A percentile compares a stretch with the other conserved stretches of the same genome.
These are phyloP conservation scores for Phallusia fumigata DNA, from an alignment of 23 tunicate species.

Conservation along the genomic window DNA sequence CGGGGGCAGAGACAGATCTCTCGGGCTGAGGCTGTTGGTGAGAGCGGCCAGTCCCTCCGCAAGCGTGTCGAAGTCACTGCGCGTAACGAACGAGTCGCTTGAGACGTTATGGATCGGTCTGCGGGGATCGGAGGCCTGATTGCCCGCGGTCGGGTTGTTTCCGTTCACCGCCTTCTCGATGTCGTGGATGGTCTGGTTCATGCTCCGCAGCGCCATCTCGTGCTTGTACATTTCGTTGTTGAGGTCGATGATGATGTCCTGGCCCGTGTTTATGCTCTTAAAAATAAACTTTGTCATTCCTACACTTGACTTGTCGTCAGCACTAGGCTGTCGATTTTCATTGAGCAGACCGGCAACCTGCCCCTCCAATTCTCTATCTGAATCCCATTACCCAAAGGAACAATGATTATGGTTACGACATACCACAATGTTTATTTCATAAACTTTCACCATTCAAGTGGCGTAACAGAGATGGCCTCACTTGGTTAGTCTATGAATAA, in stretches of 20 bases:
- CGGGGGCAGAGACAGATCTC: background rate
- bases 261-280: conserved; percentile 23
- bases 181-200: conserved; percentile 27
- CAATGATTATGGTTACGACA: too few relatives aligned
- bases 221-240: conserved; percentile 33
- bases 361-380: too few relatives aligned
- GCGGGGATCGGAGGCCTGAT: background rate
- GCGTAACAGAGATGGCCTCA: too few relatives aligned
- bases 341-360: too few relatives aligned
- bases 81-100: conserved; percentile 11
- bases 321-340: too few relatives aligned
- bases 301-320: too few relatives aligned
- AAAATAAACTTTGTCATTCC: too few relatives aligned
- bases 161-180: background rate
- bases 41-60: conserved; percentile 34
- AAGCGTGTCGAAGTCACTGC: conserved; percentile 29
- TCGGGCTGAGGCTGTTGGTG: background rate
- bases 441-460: too few relatives aligned
- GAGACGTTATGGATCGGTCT: background rate
- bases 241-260: conserved; percentile 43
- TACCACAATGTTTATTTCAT: too few relatives aligned
- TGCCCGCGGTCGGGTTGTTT: background rate
- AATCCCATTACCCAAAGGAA: too few relatives aligned
- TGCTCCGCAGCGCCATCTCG: conserved; percentile 7
- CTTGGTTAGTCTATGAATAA: too few relatives aligned